These are phyloP conservation scores for Myopa tessellatipennis DNA, from an alignment of 2,888 invertebrate species.

Conservation along the genomic window DNA sequence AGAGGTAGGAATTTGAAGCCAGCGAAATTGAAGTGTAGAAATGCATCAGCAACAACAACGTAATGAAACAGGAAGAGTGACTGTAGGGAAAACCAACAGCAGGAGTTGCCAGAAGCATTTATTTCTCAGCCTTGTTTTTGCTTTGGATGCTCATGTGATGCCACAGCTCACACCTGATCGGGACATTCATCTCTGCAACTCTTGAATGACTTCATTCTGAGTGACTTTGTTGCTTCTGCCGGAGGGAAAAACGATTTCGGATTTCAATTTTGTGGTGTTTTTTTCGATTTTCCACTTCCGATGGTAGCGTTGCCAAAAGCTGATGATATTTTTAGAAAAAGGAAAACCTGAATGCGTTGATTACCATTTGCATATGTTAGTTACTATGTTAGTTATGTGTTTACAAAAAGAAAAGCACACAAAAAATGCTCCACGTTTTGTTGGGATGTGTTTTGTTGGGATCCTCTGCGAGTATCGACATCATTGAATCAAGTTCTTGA, in stretches of 20 bases:
- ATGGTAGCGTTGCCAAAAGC: not conserved
- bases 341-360: too few relatives aligned
- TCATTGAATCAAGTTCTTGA: too few relatives aligned
- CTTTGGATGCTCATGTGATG: not conserved
- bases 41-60: constrained; percentile 10
- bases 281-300: not conserved
- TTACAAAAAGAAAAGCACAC: too few relatives aligned
- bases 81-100: not conserved
- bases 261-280: constrained; percentile 19
- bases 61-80: not conserved
- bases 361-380: too few relatives aligned
- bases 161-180: not conserved
- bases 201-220: not conserved
- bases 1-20: not conserved
- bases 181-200: not conserved
- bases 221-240: not conserved
- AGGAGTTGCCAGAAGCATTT: not conserved
- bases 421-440: too few relatives aligned
- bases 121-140: not conserved
- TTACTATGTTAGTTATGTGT: too few relatives aligned
- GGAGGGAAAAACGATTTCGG: not conserved
- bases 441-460: too few relatives aligned
- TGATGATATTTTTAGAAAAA: too few relatives aligned
- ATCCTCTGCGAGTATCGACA: too few relatives aligned
- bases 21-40: constrained; percentile 6